Evolutionary conservation across 2,113 vertebrate species (phyloP).

Genomic region (Dicaeum eximium): DNA sequence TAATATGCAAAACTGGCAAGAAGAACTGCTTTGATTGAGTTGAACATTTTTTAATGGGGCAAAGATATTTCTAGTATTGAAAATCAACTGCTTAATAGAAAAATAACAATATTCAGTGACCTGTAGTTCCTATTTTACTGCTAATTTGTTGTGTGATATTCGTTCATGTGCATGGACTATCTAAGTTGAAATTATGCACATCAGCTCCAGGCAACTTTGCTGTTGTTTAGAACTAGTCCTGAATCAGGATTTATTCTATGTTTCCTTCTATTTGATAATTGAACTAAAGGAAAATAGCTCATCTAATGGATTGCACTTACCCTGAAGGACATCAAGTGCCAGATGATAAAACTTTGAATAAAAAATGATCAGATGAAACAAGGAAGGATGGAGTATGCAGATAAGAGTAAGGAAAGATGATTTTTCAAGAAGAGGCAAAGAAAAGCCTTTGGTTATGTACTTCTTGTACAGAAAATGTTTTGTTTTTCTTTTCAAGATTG

Average conservation of each 20-base stretch:
- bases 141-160: not conserved
- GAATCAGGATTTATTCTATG: conserved; percentile 19
- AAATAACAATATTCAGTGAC: not conserved
- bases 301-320: not conserved
- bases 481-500: not conserved
- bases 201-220: not conserved
- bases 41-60: not conserved
- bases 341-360: conserved; percentile 46
- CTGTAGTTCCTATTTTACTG: not conserved
- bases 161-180: not conserved
- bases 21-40: not conserved
- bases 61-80: not conserved
- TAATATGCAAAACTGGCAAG: not conserved
- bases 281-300: conserved; percentile 24
- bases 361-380: conserved; percentile 19
- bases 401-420: not conserved
- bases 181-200: not conserved
- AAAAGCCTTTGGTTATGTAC: not conserved
- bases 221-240: not conserved
- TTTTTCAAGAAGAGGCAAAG: not conserved
- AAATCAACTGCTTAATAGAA: not conserved
- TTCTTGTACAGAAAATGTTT: not conserved
- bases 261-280: conserved; percentile 49
- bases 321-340: not conserved
- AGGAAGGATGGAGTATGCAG: not conserved